Evolutionary conservation across 1,140 invertebrate genomes (phyloP).

Genomic region (Conus betulinus): DNA sequence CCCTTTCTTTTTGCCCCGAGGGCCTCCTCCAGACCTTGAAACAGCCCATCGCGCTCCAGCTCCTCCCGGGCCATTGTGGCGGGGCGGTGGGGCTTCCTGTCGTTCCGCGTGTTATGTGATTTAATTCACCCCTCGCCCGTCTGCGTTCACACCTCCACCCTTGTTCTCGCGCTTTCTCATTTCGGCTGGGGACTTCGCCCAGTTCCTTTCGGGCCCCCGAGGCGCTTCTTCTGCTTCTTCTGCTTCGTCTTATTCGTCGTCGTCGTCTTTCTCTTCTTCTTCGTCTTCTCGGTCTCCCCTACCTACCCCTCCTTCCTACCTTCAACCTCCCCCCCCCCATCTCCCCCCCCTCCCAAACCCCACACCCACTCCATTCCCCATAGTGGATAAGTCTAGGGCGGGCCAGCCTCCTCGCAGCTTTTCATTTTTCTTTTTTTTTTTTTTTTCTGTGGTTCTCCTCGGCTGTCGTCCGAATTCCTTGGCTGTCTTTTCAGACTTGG

Average conservation of each 20-base stretch:
- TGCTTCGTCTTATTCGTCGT: too few species aligned
- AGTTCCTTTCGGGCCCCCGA: background rate
- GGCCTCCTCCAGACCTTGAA: background rate
- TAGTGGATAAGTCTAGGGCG: too few species aligned
- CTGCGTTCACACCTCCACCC: conserved; percentile 31
- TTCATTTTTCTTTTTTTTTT: too few species aligned
- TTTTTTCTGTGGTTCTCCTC: too few species aligned
- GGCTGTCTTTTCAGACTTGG: background rate
- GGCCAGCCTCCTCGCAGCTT: too few species aligned
- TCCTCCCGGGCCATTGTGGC: background rate
- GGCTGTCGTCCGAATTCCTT: too few species aligned
- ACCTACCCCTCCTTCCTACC: background rate
- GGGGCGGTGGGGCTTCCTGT: conserved; percentile 12
- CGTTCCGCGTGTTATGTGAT: conserved; percentile 25
- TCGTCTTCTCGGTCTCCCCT: background rate
- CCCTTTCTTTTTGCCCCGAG: background rate
- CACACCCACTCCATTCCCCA: background rate
- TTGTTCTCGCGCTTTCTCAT: conserved; percentile 21
- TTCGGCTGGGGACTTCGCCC: background rate
- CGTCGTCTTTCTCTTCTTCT: background rate
- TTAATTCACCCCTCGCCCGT: conserved; percentile 25
- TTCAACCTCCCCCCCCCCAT: background rate
- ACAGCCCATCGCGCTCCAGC: background rate
- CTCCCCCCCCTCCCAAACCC: background rate
- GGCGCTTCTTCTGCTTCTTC: background rate